Evolutionary conservation across 2,797 vertebrate species (phyloP), one percentile per base, ranked within the genome.

Genomic region (Erpetoichthys calabaricus): DNA sequence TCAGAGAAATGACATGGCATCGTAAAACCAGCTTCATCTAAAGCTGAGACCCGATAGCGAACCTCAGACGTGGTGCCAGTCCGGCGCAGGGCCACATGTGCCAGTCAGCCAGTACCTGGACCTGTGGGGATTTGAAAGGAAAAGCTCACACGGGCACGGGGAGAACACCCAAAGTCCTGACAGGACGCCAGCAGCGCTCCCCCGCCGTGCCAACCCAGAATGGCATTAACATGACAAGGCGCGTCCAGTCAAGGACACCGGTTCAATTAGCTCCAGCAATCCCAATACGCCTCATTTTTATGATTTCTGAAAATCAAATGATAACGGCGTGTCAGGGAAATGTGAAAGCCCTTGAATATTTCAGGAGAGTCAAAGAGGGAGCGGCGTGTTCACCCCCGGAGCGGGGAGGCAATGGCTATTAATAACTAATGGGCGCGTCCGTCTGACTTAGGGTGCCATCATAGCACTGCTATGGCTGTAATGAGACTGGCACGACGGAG

Each of bases 231-330:
- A 25, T 25, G 25, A 25, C 25, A 25, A 25, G 25, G 25, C 25
- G 25, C 25, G 25, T 25, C 25, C 46, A 47, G 46, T 47, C 46
- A 47, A 6, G 9, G 46, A 47, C 46, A 47, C 6, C 7, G 49
- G 47, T 7, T 7, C 47, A 49, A 49, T 7, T 49, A 7, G 4
- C 47, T 49, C 7, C 7, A n/a, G 53, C 62, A 60, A 60, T 46
- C 56, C 56, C 56, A 53, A 57, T 45, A 42, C 53, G 47, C 45
- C 47, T 45, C 60, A 56, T 58, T 45, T 63, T 56, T 56, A 45
- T 55, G 51, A 42, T 50, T 5, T 45, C 25, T 46, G 25, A 45
- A 41, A 45, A 53, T 47, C 45, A 54, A 59, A 59, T 59, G 58
- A 59, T 55, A 47, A 5, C 47, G 52, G 49, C 44, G 58, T 25